Evolutionary conservation across 2,113 vertebrate genomes (phyloP).

Genomic region (Rhinopomastus cyanomelas): DNA sequence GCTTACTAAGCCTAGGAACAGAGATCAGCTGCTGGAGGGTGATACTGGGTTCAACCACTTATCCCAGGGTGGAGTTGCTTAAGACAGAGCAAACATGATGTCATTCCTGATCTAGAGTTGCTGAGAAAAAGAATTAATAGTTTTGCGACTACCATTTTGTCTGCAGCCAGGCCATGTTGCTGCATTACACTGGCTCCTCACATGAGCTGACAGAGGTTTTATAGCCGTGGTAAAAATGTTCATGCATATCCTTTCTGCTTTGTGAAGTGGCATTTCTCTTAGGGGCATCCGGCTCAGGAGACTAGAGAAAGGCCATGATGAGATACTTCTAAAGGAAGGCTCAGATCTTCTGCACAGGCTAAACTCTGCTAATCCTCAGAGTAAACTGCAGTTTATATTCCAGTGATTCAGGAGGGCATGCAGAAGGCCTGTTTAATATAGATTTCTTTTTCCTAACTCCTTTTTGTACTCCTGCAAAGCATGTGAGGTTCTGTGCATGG

Average conservation of each 20-base stretch:
- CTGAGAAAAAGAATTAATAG: not conserved
- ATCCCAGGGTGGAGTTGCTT: not conserved
- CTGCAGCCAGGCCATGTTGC: not conserved
- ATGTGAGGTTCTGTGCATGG: accelerated
- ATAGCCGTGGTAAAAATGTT: not conserved
- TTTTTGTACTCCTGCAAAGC: not conserved
- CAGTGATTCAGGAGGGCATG: not conserved
- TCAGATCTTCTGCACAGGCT: not conserved
- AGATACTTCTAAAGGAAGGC: too few relatives aligned
- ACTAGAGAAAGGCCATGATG: not conserved
- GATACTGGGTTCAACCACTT: not conserved
- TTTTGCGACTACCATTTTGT: not conserved
- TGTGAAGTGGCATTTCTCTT: not conserved
- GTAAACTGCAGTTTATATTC: conserved; percentile 1
- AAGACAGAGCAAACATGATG: not conserved
- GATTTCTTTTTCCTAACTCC: not conserved
- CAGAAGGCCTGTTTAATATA: not conserved
- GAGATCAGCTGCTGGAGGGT: not conserved
- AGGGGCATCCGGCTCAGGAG: not conserved
- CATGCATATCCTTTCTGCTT: not conserved
- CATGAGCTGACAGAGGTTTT: not conserved
- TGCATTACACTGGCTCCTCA: not conserved
- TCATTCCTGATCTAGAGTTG: not conserved
- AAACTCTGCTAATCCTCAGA: conserved; percentile 10
- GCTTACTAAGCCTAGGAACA: not conserved